Evolutionary conservation across 2,113 vertebrate species (phyloP).

Genomic region (Aldabrachelys gigantea): DNA sequence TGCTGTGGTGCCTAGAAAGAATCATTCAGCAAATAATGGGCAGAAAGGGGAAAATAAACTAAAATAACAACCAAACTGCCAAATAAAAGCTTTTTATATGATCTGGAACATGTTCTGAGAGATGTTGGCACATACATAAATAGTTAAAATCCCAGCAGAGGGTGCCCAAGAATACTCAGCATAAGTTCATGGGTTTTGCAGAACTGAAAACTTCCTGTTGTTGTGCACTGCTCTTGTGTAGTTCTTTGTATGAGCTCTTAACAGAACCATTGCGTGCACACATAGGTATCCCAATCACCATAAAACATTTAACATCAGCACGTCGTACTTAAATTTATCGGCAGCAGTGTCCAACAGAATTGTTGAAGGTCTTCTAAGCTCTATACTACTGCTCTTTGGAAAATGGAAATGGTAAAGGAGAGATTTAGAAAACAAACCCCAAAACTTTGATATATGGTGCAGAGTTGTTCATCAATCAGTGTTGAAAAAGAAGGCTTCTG

Average conservation of each 20-base stretch:
- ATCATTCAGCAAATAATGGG: not conserved
- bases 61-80: not conserved
- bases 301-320: not conserved
- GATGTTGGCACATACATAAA: not conserved
- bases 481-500: not conserved
- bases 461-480: accelerated
- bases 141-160: not conserved
- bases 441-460: not conserved
- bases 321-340: not conserved
- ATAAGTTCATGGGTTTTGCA: not conserved
- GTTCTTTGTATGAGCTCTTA: not conserved
- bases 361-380: not conserved
- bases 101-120: not conserved
- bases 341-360: not conserved
- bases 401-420: not conserved
- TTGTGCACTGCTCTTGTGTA: not conserved
- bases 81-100: not conserved
- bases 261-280: not conserved
- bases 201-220: not conserved
- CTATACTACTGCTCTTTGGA: not conserved
- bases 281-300: not conserved
- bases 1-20: not conserved
- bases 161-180: not conserved
- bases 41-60: not conserved
- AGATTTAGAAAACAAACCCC: not conserved